phyloP scores from a whole-genome alignment of 2,797 vertebrate genomes.

The Dendrocincla tyrannina region DNA sequence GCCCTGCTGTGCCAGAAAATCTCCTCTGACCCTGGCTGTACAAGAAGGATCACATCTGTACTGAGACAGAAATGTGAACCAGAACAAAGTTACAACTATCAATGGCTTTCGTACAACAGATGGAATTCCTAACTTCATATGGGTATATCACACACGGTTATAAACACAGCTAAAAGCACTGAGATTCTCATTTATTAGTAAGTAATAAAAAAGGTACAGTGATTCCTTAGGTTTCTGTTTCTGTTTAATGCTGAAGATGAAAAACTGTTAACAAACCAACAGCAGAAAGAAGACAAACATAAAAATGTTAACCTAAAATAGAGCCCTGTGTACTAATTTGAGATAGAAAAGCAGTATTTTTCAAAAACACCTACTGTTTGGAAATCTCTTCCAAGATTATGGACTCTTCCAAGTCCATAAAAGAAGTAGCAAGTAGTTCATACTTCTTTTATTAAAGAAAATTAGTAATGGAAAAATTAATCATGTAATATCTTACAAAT shows the following conservation, averaged over 20 bases:
- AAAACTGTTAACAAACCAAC: neutral
- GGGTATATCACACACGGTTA: neutral
- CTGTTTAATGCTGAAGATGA: neutral
- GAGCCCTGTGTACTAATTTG: neutral
- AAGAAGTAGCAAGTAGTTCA: neutral
- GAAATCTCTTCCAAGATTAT: neutral
- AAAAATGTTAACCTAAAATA: neutral
- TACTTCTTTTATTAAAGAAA: neutral
- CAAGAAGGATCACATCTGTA: neutral
- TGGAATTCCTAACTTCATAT: neutral
- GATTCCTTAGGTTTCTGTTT: neutral
- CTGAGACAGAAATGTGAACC: neutral
- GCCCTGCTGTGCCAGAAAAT: neutral
- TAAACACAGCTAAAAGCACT: neutral
- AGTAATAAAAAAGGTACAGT: neutral
- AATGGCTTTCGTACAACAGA: neutral
- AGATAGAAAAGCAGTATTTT: neutral
- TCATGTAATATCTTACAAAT: neutral
- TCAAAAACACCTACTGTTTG: neutral
- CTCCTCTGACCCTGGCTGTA: neutral
- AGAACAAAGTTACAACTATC: neutral
- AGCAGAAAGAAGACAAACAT: neutral
- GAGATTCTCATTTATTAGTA: neutral
- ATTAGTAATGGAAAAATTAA: conserved; percentile 6
- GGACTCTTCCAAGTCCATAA: neutral